A percentile compares a stretch with the other conserved stretches of the same genome.
Evolutionary conservation across 2,113 vertebrate genomes (phyloP).

Genomic region (Neotragus moschatus): DNA sequence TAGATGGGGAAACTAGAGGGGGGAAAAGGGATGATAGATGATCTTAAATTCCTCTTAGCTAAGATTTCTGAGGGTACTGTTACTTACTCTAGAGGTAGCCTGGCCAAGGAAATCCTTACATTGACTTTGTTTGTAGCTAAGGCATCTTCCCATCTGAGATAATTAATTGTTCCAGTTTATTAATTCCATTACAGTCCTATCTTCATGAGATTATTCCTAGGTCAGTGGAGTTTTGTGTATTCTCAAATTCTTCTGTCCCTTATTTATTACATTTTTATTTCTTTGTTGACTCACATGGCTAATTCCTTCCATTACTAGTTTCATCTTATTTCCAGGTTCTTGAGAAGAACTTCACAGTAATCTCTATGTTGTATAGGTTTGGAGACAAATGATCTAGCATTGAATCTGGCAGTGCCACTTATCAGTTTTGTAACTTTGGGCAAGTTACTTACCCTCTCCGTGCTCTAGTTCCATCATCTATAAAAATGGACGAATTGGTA

Average conservation of each 20-base stretch:
- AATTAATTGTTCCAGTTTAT: background rate
- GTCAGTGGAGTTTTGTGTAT: background rate
- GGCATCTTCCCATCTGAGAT: background rate
- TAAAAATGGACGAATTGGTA: background rate
- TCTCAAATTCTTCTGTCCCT: slow-evolving; percentile 16
- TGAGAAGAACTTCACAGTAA: background rate
- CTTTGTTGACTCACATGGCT: background rate
- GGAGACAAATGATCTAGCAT: background rate
- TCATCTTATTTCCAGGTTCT: slow-evolving; percentile 13
- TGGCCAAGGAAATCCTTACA: background rate
- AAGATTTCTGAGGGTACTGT: background rate
- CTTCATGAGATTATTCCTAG: slow-evolving; percentile 4
- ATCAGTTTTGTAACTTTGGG: background rate
- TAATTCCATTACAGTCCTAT: background rate
- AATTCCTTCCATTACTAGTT: slow-evolving; percentile 3
- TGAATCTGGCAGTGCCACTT: background rate
- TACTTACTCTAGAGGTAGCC: background rate
- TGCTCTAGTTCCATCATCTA: background rate
- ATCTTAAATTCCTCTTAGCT: slow-evolving; percentile 16
- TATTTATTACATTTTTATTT: slow-evolving; percentile 26
- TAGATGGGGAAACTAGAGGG: background rate
- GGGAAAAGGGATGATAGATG: background rate
- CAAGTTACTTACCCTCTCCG: slow-evolving; percentile 35
- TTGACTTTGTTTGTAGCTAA: background rate
- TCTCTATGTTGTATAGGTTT: background rate